A percentile compares a stretch with the other conserved stretches of the same genome.
Conservation (phyloP, 2,113 vertebrate genomes). For the Butastur rufipennis region DNA sequence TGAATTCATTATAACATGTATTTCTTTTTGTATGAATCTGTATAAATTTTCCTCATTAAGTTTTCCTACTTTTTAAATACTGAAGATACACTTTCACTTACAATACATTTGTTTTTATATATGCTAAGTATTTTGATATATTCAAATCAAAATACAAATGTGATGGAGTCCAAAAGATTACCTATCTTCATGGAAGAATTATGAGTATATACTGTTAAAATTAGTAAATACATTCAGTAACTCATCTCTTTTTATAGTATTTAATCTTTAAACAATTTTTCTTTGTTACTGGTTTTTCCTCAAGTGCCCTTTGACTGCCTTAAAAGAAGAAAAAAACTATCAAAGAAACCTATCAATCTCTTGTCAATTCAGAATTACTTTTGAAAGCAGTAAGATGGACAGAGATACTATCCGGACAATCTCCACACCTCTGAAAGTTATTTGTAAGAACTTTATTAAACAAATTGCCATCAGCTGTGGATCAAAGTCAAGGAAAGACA, state of each 20-base stretch:
- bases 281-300: not conserved
- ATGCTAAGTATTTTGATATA: not conserved
- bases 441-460: not conserved
- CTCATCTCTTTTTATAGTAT: not conserved
- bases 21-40: not conserved
- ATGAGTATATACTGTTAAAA: not conserved
- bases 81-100: not conserved
- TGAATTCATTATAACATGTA: not conserved
- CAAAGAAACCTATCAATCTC: not conserved
- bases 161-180: not conserved
- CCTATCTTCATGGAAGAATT: not conserved
- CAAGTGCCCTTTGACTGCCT: not conserved
- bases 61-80: not conserved
- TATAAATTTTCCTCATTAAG: not conserved
- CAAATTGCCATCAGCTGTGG: not conserved
- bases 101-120: not conserved
- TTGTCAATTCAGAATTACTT: not conserved
- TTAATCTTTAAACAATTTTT: not conserved
- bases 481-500: not conserved
- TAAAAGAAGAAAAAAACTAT: not conserved
- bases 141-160: not conserved
- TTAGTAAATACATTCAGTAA: not conserved
- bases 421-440: not conserved
- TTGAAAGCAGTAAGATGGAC: not conserved
- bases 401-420: not conserved